Evolutionary conservation across 2,113 vertebrate species (phyloP).

Genomic region (Pao palembangensis): DNA sequence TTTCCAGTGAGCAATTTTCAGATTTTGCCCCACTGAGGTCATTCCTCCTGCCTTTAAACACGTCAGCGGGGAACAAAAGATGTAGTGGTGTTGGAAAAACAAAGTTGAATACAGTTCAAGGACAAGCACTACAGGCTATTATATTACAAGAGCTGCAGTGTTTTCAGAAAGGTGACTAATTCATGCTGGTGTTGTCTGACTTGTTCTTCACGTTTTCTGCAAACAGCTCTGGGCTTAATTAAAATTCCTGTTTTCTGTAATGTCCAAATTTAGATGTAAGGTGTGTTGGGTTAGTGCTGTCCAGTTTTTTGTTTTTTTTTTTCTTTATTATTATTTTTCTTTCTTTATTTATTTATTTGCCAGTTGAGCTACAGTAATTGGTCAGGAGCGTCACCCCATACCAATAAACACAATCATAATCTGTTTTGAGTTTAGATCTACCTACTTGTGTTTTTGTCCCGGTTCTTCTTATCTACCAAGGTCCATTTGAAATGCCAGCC

Average conservation of each 20-base stretch:
- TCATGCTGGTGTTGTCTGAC: constrained; percentile 59
- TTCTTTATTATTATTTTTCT: too few relatives aligned
- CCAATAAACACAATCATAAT: too few relatives aligned
- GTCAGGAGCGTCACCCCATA: too few relatives aligned
- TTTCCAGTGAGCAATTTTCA: background rate
- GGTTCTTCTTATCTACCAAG: constrained; percentile 70
- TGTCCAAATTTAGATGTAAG: background rate
- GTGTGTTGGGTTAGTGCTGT: background rate
- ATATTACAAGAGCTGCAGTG: background rate
- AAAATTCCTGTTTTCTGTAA: background rate
- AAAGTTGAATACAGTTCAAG: background rate
- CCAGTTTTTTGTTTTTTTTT: too few relatives aligned
- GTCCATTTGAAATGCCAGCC: constrained; percentile 77
- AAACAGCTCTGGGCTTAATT: background rate
- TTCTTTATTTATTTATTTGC: background rate
- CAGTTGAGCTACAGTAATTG: background rate
- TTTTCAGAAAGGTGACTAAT: constrained; percentile 27
- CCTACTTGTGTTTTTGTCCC: constrained; percentile 67
- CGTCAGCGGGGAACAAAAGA: background rate
- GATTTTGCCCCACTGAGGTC: background rate
- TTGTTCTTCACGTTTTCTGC: constrained; percentile 54
- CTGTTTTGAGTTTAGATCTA: background rate
- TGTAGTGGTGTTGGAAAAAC: background rate
- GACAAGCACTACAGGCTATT: background rate
- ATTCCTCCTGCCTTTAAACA: background rate